Percentiles rank a stretch among this genome's conserved stretches.
phyloP scores from a whole-genome alignment of 2,797 vertebrate genomes.

The Hydrolagus colliei region DNA sequence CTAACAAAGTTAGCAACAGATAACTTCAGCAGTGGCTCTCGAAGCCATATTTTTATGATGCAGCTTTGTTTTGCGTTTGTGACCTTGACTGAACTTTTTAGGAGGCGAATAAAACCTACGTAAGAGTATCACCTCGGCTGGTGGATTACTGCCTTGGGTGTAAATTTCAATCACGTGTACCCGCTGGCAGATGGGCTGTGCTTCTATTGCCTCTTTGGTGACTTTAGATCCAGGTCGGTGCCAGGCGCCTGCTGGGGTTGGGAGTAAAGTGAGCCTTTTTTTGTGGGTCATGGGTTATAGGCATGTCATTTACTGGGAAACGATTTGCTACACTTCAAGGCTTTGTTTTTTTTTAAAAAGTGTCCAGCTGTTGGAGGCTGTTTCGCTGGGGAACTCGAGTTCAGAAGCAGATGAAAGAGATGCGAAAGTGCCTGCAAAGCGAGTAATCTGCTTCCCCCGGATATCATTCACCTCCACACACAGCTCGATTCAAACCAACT shows the following conservation, averaged over 20 bases:
- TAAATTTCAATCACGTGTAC: neutral
- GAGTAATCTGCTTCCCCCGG: no score
- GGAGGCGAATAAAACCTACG: neutral
- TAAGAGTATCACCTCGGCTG: neutral
- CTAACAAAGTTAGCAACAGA: no score
- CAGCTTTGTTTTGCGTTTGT: neutral
- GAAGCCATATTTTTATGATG: neutral
- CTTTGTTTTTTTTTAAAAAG: neutral
- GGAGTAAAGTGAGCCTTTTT: neutral
- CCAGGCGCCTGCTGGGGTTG: neutral
- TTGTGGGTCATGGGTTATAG: neutral
- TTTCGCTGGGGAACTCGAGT: neutral
- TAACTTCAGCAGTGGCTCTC: no score
- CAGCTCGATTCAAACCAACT: no score
- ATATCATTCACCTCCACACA: no score
- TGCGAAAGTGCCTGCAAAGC: neutral
- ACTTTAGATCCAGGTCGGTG: neutral
- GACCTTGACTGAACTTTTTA: no score
- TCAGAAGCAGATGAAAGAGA: neutral
- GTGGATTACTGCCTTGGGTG: no score
- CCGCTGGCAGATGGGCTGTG: neutral
- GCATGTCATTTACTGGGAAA: neutral
- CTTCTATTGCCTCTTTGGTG: neutral
- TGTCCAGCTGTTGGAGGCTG: slow-evolving; percentile 1
- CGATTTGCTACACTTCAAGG: slow-evolving; percentile 2